phyloP scores from a whole-genome alignment of 2,888 invertebrate species.

The Stegophylla sp. region DNA sequence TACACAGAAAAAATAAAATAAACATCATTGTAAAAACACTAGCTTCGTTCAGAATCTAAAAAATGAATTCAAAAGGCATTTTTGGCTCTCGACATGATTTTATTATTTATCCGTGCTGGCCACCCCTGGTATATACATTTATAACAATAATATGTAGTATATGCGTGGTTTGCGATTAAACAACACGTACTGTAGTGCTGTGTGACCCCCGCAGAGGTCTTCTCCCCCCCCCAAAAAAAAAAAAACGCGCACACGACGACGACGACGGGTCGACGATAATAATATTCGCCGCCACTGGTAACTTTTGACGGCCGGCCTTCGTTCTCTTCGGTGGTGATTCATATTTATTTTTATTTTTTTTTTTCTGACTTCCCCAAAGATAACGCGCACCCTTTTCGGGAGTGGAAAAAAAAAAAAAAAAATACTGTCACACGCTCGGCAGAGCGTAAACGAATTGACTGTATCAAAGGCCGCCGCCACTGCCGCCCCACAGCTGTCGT shows the following conservation, averaged over 20 bases:
- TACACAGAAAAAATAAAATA: too few relatives aligned
- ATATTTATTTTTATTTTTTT: conserved; percentile 14
- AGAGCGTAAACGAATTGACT: conserved; percentile 52
- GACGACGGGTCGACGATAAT: background rate
- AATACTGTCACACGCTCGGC: conserved; percentile 56
- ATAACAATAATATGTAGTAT: background rate
- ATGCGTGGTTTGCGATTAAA: too few relatives aligned
- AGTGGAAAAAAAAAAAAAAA: too few relatives aligned
- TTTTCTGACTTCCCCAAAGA: conserved; percentile 55
- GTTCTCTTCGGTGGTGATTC: conserved; percentile 50
- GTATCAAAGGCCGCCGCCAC: conserved; percentile 51
- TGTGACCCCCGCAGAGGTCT: too few relatives aligned
- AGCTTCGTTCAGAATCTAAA: too few relatives aligned
- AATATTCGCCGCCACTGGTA: background rate
- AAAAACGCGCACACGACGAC: background rate
- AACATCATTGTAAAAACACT: too few relatives aligned
- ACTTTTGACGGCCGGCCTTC: background rate
- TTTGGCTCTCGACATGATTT: too few relatives aligned
- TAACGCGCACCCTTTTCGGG: conserved; percentile 49
- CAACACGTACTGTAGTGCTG: too few relatives aligned
- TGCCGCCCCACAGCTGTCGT: conserved; percentile 23
- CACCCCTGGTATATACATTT: too few relatives aligned
- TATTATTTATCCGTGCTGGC: too few relatives aligned
- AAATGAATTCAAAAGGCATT: too few relatives aligned
- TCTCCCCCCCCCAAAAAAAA: too few relatives aligned